A percentile compares a stretch with the other conserved stretches of the same genome.
Conservation (phyloP, 2,888 invertebrate species). For the Eupithecia centaureata region DNA sequence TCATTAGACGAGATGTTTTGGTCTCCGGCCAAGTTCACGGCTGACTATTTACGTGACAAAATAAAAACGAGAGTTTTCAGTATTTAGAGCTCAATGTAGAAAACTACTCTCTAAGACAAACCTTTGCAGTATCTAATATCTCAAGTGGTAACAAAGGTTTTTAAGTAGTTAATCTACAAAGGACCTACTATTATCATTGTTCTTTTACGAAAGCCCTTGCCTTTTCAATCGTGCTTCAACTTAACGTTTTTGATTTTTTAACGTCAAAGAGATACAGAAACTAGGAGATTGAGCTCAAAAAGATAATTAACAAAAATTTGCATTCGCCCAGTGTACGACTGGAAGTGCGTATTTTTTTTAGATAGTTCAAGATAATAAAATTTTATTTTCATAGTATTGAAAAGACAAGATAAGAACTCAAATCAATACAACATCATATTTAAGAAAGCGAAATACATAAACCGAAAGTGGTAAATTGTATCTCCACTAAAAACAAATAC, state of each 20-base stretch:
- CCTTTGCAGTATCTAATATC: slow-evolving; percentile 28
- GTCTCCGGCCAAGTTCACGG: slow-evolving; percentile 68
- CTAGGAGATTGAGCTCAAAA: too few relatives aligned
- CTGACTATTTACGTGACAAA: slow-evolving; percentile 36
- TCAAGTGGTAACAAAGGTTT: slow-evolving; percentile 27
- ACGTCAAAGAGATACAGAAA: too few relatives aligned
- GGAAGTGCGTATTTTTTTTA: too few relatives aligned
- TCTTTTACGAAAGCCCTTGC: not conserved
- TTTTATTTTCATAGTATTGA: too few relatives aligned
- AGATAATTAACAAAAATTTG: too few relatives aligned
- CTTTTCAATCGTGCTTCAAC: too few relatives aligned
- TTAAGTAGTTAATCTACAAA: slow-evolving; percentile 21
- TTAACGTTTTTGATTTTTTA: too few relatives aligned
- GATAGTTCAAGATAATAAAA: too few relatives aligned
- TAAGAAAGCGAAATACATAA: not conserved
- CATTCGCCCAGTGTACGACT: too few relatives aligned
- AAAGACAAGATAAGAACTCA: too few relatives aligned
- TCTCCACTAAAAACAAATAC: slow-evolving; percentile 11
- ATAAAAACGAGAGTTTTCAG: slow-evolving; percentile 27
- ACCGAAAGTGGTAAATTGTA: slow-evolving; percentile 1
- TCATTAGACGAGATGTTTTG: slow-evolving; percentile 70
- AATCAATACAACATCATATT: too few relatives aligned
- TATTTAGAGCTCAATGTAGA: slow-evolving; percentile 22
- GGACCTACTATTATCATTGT: not conserved
- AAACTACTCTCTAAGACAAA: slow-evolving; percentile 25